A percentile compares a stretch with the other conserved stretches of the same genome.
Conservation (phyloP, 2,113 vertebrate species). For the Glaucomys volans region DNA sequence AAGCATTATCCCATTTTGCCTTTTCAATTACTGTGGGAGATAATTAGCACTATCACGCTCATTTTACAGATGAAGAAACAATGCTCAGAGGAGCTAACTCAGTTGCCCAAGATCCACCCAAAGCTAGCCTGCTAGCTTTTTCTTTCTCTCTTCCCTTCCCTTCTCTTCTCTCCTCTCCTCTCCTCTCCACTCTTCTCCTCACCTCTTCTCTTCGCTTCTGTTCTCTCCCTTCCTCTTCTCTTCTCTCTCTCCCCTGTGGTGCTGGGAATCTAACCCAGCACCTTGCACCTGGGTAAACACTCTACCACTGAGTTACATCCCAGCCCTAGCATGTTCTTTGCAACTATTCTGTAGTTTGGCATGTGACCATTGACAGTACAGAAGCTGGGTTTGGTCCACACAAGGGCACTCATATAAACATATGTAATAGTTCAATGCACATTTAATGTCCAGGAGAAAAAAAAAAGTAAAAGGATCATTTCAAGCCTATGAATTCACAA, state of each 20-base stretch:
- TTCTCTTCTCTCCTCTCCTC: not conserved
- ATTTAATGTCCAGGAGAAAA: not conserved
- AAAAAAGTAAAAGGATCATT: not conserved
- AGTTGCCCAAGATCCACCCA: not conserved
- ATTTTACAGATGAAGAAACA: conserved; percentile 41
- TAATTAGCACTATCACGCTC: not conserved
- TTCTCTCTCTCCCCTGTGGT: too few species aligned
- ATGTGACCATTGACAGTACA: too few species aligned
- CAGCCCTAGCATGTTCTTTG: not conserved
- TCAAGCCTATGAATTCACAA: not conserved
- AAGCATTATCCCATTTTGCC: not conserved
- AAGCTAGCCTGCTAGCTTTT: not conserved
- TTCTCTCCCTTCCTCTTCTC: not conserved
- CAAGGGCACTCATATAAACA: not conserved
- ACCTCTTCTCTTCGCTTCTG: not conserved
- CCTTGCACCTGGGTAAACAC: not conserved
- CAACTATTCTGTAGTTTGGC: not conserved
- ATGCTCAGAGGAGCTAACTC: not conserved
- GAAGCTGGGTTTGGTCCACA: not conserved
- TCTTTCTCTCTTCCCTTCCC: not conserved
- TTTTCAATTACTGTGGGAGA: not conserved
- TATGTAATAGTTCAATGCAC: not conserved
- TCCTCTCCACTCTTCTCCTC: too few species aligned
- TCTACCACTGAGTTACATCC: too few species aligned
- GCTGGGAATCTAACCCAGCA: not conserved